Evolutionary conservation across 1,140 invertebrate species (phyloP).

Genomic region (Phthorimaea operculella): DNA sequence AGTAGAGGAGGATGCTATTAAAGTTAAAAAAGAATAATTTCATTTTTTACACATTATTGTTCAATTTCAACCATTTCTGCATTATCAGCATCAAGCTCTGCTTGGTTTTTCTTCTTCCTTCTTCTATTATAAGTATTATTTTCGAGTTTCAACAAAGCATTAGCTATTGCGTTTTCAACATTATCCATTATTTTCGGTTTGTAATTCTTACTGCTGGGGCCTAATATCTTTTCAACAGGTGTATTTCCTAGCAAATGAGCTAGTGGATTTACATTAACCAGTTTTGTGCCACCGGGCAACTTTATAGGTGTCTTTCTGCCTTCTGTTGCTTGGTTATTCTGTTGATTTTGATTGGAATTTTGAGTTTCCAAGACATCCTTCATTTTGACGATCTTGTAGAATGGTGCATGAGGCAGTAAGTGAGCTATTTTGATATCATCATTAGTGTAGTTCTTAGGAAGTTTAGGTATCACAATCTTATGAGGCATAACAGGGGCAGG

Average conservation of each 20-base stretch:
- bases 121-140: background rate
- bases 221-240: slow-evolving; percentile 22
- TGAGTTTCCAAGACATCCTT: slow-evolving; percentile 22
- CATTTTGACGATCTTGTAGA: slow-evolving; percentile 47
- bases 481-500: slow-evolving; percentile 12
- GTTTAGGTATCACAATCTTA: slow-evolving; percentile 32
- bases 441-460: slow-evolving; percentile 18
- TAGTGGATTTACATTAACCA: slow-evolving; percentile 46
- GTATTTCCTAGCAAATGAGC: slow-evolving; percentile 43
- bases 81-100: no score
- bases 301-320: slow-evolving; percentile 13
- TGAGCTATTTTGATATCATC: slow-evolving; percentile 37
- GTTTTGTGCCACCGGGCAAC: slow-evolving; percentile 38
- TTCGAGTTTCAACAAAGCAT: slow-evolving; percentile 17
- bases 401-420: slow-evolving; percentile 41
- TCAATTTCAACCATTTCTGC: no score
- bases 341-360: slow-evolving; percentile 5
- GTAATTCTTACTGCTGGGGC: slow-evolving; percentile 34
- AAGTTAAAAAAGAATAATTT: no score
- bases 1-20: no score
- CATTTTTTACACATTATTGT: no score
- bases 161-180: slow-evolving; percentile 13
- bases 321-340: background rate
- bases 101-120: no score
- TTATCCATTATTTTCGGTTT: slow-evolving; percentile 20